These are phyloP conservation scores for Acleris cristana DNA, from an alignment of 2,888 invertebrate species.

Conservation along the genomic window DNA sequence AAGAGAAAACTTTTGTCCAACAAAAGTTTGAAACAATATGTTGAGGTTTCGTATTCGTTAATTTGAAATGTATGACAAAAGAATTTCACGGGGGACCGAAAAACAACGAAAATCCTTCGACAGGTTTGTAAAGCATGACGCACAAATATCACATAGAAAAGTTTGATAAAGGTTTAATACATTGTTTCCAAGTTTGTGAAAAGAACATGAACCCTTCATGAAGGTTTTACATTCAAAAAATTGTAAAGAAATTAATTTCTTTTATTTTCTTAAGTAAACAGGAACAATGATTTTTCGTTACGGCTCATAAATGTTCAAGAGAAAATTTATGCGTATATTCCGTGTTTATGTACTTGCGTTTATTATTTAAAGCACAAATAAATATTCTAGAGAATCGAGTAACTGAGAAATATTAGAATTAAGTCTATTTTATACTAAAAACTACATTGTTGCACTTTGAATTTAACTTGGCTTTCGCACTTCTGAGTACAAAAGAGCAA, in stretches of 20 bases:
- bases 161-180: constrained; percentile 2
- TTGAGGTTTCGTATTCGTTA: constrained; percentile 2
- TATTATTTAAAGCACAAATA: too few relatives aligned
- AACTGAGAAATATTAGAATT: too few relatives aligned
- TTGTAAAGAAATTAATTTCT: constrained; percentile 1
- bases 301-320: too few relatives aligned
- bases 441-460: too few relatives aligned
- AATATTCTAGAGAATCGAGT: too few relatives aligned
- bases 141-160: constrained; percentile 7
- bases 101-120: constrained; percentile 18
- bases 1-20: too few relatives aligned
- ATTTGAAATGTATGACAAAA: constrained; percentile 22
- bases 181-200: constrained; percentile 10
- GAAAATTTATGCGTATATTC: too few relatives aligned
- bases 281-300: too few relatives aligned
- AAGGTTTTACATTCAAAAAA: constrained; percentile 4
- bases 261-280: neutral
- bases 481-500: too few relatives aligned
- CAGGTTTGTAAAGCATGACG: constrained; percentile 10
- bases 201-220: constrained; percentile 9
- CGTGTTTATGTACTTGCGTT: too few relatives aligned
- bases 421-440: too few relatives aligned
- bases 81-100: constrained; percentile 2
- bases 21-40: neutral
- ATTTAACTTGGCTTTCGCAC: too few relatives aligned